Evolutionary conservation across 37 sponge, comb jelly and placozoan species (phyloP).

Genomic region (Oopsacas minuta): DNA sequence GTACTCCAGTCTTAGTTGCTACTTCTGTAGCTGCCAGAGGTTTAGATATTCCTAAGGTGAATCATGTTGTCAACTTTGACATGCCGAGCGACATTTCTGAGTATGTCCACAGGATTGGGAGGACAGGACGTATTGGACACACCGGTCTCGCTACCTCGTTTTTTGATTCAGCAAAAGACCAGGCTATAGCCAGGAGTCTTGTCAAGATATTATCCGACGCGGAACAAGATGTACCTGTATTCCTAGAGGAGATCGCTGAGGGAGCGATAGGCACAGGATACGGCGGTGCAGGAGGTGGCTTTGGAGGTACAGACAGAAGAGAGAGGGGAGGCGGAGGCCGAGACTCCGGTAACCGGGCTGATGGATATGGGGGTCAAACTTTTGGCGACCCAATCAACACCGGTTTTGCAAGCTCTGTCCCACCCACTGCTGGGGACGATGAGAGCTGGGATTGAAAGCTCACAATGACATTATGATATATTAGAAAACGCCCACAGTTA

Average conservation of each 20-base stretch:
- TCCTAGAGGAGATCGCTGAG: slow-evolving; percentile 67
- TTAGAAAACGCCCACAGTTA: slow-evolving; percentile 14
- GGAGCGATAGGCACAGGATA: slow-evolving; percentile 58
- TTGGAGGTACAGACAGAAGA: slow-evolving; percentile 75
- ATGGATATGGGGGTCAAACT: slow-evolving; percentile 5
- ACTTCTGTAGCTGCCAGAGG: slow-evolving; percentile 91
- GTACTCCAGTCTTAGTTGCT: slow-evolving; percentile 69
- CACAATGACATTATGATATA: not conserved
- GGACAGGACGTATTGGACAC: slow-evolving; percentile 88
- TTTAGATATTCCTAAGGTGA: slow-evolving; percentile 81
- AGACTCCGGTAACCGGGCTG: not conserved
- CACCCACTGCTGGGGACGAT: slow-evolving; percentile 1
- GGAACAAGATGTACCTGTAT: slow-evolving; percentile 74
- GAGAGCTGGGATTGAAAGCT: slow-evolving; percentile 13
- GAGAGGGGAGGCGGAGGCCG: slow-evolving; percentile 25
- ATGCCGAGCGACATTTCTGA: slow-evolving; percentile 70
- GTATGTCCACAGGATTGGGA: slow-evolving; percentile 91
- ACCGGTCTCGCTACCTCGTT: slow-evolving; percentile 79
- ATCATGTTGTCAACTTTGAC: slow-evolving; percentile 90
- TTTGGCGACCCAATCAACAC: slow-evolving; percentile 18
- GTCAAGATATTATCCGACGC: slow-evolving; percentile 80
- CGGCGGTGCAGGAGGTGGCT: slow-evolving; percentile 58
- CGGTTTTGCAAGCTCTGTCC: not conserved
- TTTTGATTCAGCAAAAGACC: slow-evolving; percentile 57
- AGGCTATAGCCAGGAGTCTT: slow-evolving; percentile 56